These are phyloP conservation scores for Polylopha cassiicola DNA, from an alignment of 2,888 invertebrate species.

Conservation along the genomic window DNA sequence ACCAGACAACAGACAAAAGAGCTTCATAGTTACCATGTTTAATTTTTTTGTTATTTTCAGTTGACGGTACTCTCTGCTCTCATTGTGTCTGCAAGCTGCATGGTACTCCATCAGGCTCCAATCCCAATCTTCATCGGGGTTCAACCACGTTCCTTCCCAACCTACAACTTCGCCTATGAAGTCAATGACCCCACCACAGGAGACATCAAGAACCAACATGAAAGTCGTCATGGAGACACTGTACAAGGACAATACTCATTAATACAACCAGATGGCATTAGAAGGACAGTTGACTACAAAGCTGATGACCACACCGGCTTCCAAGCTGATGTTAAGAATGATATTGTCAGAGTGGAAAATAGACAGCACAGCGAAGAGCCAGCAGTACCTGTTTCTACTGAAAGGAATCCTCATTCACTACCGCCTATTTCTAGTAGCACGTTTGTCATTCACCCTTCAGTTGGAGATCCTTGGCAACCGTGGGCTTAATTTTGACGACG, in stretches of 20 bases:
- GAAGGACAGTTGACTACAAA: slow-evolving; percentile 74
- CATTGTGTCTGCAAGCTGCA: slow-evolving; percentile 52
- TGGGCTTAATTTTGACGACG: slow-evolving; percentile 12
- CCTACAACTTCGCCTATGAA: slow-evolving; percentile 75
- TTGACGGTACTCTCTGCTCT: slow-evolving; percentile 40
- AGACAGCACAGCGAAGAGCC: background rate
- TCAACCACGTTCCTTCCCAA: slow-evolving; percentile 34
- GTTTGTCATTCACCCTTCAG: slow-evolving; percentile 6
- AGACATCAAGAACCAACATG: slow-evolving; percentile 74
- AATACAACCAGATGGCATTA: slow-evolving; percentile 73
- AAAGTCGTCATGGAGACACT: slow-evolving; percentile 67
- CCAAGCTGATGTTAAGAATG: slow-evolving; percentile 71
- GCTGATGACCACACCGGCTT: slow-evolving; percentile 74
- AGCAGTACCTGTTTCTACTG: background rate
- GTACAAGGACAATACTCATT: slow-evolving; percentile 75
- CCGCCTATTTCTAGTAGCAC: slow-evolving; percentile 7
- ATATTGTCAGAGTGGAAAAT: slow-evolving; percentile 21
- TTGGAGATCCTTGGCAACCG: background rate
- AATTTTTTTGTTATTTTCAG: slow-evolving; percentile 30
- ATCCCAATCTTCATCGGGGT: slow-evolving; percentile 28
- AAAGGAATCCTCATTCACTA: background rate
- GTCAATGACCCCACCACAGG: slow-evolving; percentile 74
- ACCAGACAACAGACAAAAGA: too few relatives aligned
- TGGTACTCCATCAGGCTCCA: slow-evolving; percentile 49
- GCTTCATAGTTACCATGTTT: too few relatives aligned